phyloP scores from a whole-genome alignment of 2,888 invertebrate genomes.

The Leptinotarsa haldemani region DNA sequence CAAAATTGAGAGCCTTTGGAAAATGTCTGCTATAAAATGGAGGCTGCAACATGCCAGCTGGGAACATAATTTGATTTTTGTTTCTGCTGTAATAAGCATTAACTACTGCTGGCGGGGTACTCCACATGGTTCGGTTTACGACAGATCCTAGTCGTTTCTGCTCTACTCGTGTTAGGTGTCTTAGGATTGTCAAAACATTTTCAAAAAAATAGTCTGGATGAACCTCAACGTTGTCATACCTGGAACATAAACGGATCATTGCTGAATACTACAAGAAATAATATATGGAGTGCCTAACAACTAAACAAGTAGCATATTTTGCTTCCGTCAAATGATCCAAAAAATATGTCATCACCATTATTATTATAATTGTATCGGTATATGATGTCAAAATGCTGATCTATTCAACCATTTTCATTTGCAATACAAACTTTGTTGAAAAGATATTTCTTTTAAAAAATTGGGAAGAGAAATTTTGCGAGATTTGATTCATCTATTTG shows the following conservation, averaged over 20 bases:
- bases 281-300: no score
- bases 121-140: slow-evolving; percentile 86
- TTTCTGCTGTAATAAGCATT: slow-evolving; percentile 96
- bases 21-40: slow-evolving; percentile 92
- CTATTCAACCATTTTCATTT: no score
- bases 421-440: no score
- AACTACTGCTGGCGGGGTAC: slow-evolving; percentile 89
- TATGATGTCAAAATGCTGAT: no score
- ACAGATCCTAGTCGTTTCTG: slow-evolving; percentile 76
- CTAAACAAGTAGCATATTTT: no score
- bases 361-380: no score
- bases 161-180: slow-evolving; percentile 78
- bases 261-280: no score
- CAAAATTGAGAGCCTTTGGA: slow-evolving; percentile 84
- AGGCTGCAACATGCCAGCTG: slow-evolving; percentile 91
- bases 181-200: slow-evolving; percentile 80
- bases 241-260: slow-evolving; percentile 4
- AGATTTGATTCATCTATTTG: no score
- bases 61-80: slow-evolving; percentile 86
- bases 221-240: slow-evolving; percentile 83
- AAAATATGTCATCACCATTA: no score
- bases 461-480: no score
- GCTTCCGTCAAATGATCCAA: no score
- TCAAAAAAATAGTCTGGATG: slow-evolving; percentile 83
- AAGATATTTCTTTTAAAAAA: no score